Evolutionary conservation across 2,113 vertebrate species (phyloP).

Genomic region (Xiphias gladius): DNA sequence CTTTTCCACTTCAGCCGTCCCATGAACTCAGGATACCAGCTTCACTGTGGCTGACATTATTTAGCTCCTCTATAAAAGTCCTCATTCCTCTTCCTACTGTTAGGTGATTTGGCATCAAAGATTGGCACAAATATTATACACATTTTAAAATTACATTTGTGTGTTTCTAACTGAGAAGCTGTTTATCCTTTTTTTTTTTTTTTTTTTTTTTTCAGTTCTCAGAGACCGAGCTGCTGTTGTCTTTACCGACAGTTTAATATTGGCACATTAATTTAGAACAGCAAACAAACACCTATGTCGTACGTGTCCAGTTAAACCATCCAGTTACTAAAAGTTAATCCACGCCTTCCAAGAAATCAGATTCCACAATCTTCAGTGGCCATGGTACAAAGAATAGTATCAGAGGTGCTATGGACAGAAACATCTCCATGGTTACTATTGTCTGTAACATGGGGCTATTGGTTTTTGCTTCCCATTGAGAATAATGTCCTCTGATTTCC

Average conservation of each 20-base stretch:
- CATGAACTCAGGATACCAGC: background rate
- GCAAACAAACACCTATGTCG: background rate
- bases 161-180: background rate
- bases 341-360: background rate
- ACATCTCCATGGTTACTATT: slow-evolving; percentile 60
- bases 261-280: background rate
- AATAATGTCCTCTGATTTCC: slow-evolving; percentile 51
- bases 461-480: slow-evolving; percentile 36
- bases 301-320: background rate
- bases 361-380: background rate
- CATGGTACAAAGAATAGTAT: background rate
- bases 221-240: background rate
- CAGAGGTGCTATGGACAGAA: background rate
- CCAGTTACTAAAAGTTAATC: background rate
- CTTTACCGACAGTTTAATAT: background rate
- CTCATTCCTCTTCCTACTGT: background rate
- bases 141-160: background rate
- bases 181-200: background rate
- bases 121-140: background rate
- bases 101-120: background rate
- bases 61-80: background rate
- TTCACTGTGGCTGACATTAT: background rate
- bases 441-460: slow-evolving; percentile 39
- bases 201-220: background rate
- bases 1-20: background rate